These are phyloP conservation scores for Castor canadensis DNA, from an alignment of 2,113 vertebrate genomes.

Conservation along the genomic window DNA sequence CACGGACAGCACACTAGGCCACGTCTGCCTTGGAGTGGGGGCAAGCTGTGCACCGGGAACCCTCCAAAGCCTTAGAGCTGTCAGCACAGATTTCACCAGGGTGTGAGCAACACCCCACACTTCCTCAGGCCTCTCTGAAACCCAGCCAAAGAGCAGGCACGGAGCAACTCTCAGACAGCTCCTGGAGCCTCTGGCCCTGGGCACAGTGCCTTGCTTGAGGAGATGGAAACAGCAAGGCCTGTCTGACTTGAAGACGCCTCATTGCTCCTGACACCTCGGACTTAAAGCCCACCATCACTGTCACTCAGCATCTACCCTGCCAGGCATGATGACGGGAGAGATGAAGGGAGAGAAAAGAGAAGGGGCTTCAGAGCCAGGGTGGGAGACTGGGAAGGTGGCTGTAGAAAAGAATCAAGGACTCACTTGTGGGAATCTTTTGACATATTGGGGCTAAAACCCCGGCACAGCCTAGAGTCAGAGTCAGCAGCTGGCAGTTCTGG, in stretches of 20 bases:
- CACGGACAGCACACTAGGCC: rapidly evolving
- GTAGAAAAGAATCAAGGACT: not conserved
- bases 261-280: slow-evolving; percentile 59
- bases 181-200: slow-evolving; percentile 13
- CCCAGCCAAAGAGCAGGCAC: slow-evolving; percentile 30
- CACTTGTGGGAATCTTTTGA: not conserved
- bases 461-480: not conserved
- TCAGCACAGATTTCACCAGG: slow-evolving; percentile 30
- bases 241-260: slow-evolving; percentile 10
- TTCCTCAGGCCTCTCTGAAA: slow-evolving; percentile 52
- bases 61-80: not conserved
- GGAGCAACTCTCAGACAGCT: not conserved
- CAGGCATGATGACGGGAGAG: not conserved
- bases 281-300: slow-evolving; percentile 44
- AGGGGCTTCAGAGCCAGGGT: rapidly evolving
- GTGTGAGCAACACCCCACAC: not conserved
- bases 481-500: not conserved
- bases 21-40: not conserved
- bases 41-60: not conserved
- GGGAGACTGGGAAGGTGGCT: not conserved
- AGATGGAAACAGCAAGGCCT: not conserved
- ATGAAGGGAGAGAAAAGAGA: not conserved
- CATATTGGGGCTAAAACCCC: not conserved
- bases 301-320: not conserved
- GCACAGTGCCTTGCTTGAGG: not conserved